Evolutionary conservation across 2,797 vertebrate species (phyloP), one percentile per base, ranked within the genome.

Genomic region (Eulemur coronatus): DNA sequence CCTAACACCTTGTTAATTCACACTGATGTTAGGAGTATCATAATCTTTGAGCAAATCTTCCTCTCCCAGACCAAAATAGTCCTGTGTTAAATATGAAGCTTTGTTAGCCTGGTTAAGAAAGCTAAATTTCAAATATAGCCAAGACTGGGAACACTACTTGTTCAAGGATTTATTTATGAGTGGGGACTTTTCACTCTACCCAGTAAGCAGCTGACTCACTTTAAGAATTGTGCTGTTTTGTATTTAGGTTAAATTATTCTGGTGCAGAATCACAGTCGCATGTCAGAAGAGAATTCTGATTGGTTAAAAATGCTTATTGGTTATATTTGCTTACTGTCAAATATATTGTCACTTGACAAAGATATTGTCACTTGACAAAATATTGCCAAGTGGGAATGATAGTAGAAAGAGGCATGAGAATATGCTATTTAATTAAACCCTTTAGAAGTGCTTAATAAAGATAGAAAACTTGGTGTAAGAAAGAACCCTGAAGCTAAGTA

Each of bases 321-420:
- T 24, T 91, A 24, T 91, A 80, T 82, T 93, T 87, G 70, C 13
- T 79, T 78, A 63, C 46, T 67, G 30, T 61, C 89, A 89, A 93
- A 72, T 93, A 22, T n/a, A 73, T 75, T 94, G 38, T 43, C 24
- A 41, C 17, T 65, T 90, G 38, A 84, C 78, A 95, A 94, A 50
- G 90, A 48, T 46, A 52, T 52, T 63, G 26, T 70, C 24, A 41
- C 17, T 65, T 90, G 30, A 84, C 78, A 95, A 94, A 50, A 48
- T 46, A 52, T 52, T 65, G 26, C 65, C 22, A 73, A 7, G 2
- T 70, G 57, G 30, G 52, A 69, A 69, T 14, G n/a, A 88, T 55
- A 30, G 17, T 24, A 76, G 38, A 80, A 89, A 72, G 22, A 95
- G 11, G 26, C 17, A 59, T 72, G 65, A 70, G 46, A 86, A 89